phyloP scores from a whole-genome alignment of 2,888 invertebrate species.

The Horisme vitalbata region DNA sequence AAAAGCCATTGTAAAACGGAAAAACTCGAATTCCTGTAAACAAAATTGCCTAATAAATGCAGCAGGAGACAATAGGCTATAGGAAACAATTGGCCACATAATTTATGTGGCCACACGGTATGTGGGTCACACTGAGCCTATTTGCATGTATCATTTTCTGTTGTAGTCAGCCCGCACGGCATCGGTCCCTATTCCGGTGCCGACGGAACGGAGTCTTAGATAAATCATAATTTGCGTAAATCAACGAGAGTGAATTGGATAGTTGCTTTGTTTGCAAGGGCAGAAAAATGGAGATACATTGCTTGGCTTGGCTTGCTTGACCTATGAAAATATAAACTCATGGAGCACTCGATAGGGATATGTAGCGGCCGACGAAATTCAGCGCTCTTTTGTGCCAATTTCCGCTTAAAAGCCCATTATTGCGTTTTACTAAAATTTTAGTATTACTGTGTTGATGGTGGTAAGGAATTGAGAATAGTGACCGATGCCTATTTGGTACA shows the following conservation, averaged over 20 bases:
- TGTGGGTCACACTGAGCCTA: slow-evolving; percentile 47
- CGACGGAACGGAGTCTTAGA: slow-evolving; percentile 13
- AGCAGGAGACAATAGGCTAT: slow-evolving; percentile 57
- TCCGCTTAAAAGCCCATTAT: no score
- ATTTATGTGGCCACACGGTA: slow-evolving; percentile 65
- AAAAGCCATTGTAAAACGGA: slow-evolving; percentile 30
- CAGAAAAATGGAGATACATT: slow-evolving; percentile 18
- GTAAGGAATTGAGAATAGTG: not conserved
- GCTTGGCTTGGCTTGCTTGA: no score
- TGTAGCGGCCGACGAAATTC: no score
- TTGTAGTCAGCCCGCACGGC: slow-evolving; percentile 26
- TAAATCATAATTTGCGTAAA: slow-evolving; percentile 22
- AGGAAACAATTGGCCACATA: slow-evolving; percentile 70
- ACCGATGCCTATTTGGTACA: not conserved
- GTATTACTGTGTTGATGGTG: no score
- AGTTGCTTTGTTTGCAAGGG: slow-evolving; percentile 9
- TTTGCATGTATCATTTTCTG: slow-evolving; percentile 39
- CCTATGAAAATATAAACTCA: no score
- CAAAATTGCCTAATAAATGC: slow-evolving; percentile 50
- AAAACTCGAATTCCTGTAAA: slow-evolving; percentile 28
- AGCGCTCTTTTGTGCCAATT: no score
- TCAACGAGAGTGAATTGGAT: not conserved
- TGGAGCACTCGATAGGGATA: no score
- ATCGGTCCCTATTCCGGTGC: slow-evolving; percentile 13
- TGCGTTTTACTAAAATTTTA: no score